A percentile compares a stretch with the other conserved stretches of the same genome.
Conservation (phyloP, 2,797 vertebrate genomes). For the Peromyscus attwateri region DNA sequence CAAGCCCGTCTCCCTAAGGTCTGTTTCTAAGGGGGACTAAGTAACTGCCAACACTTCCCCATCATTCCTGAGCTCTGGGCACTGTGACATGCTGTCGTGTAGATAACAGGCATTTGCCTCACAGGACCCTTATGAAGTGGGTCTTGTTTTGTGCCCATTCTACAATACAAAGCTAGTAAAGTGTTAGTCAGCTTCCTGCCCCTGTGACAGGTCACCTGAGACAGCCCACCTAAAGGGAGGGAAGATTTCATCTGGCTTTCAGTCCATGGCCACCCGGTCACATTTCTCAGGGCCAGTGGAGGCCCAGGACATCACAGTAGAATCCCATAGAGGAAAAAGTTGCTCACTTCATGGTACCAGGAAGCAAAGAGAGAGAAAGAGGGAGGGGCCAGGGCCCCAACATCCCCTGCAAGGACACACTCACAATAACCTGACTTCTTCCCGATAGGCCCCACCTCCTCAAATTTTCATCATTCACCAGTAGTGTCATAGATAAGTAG, state of each 20-base stretch:
- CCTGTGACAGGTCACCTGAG: neutral
- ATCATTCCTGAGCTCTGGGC: neutral
- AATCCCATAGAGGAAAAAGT: neutral
- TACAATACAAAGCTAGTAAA: neutral
- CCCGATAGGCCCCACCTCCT: neutral
- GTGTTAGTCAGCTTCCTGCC: neutral
- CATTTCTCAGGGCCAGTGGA: neutral
- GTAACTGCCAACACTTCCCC: neutral
- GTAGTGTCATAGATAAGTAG: neutral
- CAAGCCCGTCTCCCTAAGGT: neutral
- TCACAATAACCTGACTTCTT: neutral
- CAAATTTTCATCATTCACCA: neutral
- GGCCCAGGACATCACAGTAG: neutral
- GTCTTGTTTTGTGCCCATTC: conserved; percentile 8
- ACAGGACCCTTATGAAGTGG: neutral
- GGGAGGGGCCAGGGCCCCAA: neutral
- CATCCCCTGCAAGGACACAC: neutral
- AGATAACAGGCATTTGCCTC: neutral
- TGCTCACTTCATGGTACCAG: neutral
- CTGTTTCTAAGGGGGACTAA: neutral
- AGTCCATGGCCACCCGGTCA: neutral
- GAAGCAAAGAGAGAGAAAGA: neutral
- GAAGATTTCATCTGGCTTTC: neutral
- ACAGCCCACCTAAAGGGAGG: neutral
- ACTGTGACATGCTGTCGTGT: too few relatives aligned